Base-by-base conservation (phyloP, 2,113 vertebrate species). In the Himantopus leucocephalus region DNA sequence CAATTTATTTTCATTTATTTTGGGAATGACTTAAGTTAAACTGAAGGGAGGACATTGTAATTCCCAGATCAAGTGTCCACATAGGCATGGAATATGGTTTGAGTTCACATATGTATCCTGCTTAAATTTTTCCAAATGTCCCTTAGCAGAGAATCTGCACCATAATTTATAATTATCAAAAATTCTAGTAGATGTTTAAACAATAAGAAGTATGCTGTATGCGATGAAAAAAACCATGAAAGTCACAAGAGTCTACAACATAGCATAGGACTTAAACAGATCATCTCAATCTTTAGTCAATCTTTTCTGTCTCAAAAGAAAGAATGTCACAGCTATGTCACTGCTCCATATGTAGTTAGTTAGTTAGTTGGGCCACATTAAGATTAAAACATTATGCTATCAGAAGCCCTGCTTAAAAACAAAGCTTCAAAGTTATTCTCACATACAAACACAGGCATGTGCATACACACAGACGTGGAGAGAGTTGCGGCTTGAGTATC, bases 21-120 rank as follows among this genome's bases (percentile, higher is more conserved):
- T 91, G 72, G 63, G 94, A 95, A 32, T 59, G 8, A 55, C 13
- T 70, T 56, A 58, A 63, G 9, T 75, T 88, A 83, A 95, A 86
- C 32, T 67, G n/a, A 76, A 83, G 37, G 19, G 39, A 75, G 6
- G 11, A 41, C 29, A 50, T 53, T 37, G 60, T 83, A 85, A 90
- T 70, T 77, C 47, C 29, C 55, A 91, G 75, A 80, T 73, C 72
- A 83, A 86, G 37, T 79, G 35, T 90, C 48, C 75, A 80, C 67
- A 50, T 6, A n/a, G 22, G 50, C 62, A 45, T 41, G 29, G 37
- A 80, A 72, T 47, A 37, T 53, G 53, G 58, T 67, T 78, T 81
- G 23, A 85, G 41, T 80, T 83, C 30, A 83, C 3, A 2, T 83
- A 68, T 76, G 64, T 74, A 86, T 53, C 37, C 80, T 73, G 16